Base-by-base conservation (phyloP, 2,797 vertebrate species). In the Liparis tanakae region DNA sequence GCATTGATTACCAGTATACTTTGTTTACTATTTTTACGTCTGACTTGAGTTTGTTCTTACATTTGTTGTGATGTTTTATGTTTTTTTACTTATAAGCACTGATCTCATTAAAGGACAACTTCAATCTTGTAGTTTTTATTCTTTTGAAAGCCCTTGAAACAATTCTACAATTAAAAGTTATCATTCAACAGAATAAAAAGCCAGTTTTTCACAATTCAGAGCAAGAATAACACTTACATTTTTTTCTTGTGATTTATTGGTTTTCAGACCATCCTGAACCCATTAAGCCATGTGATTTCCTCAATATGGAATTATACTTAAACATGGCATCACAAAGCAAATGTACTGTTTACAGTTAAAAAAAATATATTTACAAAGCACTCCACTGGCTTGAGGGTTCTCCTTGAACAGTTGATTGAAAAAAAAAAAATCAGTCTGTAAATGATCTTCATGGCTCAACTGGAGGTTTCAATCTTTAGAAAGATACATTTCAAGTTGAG, bases 361-460 rank as follows among this genome's bases (percentile, higher is more conserved):
- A n/a, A 55, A 73, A 87, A 65, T 88, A 7, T 78, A 85, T 83
- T 72, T 85, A 88, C 72, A 85, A 36, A 22, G 15, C 30, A 60
- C 37, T 53, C 50, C 10, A 34, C 2, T 39, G 5, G 61, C 41
- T 33, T 41, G 3, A 8, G 14, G 72, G 17, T 7, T 18, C 14
- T n/a, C 30, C 39, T 25, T 7, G 4, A 55, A 67, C 7, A 54
- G 30, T 18, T n/a, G 2, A 65, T 66, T 33, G 2, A 62, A 17
- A 20, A 67, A 78, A 30, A 62, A 17, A 20, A 67, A 78, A 30
- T 6, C 0, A 56, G 18, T 73, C 22, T 25, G 33, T 22, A 65
- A 51, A 54, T 13, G 0, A 44, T 63, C 7, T 6, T 13, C 18
- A 15, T 9, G 2, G 25, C 17, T 74, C 4, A 46, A 18, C 22